Conservation (phyloP, 2,888 invertebrate genomes). For the Pasiphila rectangulata region DNA sequence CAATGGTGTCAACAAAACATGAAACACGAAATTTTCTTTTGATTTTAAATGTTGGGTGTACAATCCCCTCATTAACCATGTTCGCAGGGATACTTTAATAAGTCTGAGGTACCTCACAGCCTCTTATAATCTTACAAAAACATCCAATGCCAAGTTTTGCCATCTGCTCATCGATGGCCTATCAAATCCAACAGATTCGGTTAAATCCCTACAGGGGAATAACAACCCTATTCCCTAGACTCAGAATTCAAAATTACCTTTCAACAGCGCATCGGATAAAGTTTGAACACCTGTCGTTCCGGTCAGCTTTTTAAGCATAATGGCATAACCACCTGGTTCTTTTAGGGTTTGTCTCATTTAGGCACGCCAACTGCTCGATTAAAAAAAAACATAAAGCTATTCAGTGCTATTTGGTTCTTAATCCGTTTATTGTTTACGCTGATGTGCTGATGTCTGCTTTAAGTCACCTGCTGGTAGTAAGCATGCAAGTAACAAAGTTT, state of each 20-base stretch:
- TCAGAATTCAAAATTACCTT: slow-evolving; percentile 15
- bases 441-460: too few relatives aligned
- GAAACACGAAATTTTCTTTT: too few relatives aligned
- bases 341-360: slow-evolving; percentile 17
- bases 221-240: slow-evolving; percentile 19
- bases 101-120: not conserved
- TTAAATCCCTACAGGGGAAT: slow-evolving; percentile 3
- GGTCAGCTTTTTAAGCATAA: slow-evolving; percentile 55
- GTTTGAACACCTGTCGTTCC: slow-evolving; percentile 60
- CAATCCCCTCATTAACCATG: too few relatives aligned
- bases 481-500: too few relatives aligned
- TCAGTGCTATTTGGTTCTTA: not conserved
- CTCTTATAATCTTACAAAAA: slow-evolving; percentile 11
- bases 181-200: slow-evolving; percentile 33
- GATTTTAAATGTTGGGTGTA: too few relatives aligned
- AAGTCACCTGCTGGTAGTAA: too few relatives aligned
- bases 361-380: not conserved
- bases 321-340: slow-evolving; percentile 45
- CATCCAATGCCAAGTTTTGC: slow-evolving; percentile 25
- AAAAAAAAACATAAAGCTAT: not conserved
- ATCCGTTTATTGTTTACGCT: not conserved
- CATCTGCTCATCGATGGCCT: slow-evolving; percentile 37
- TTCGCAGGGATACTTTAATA: too few relatives aligned
- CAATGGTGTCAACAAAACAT: too few relatives aligned
- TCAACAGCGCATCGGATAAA: slow-evolving; percentile 26